Evolutionary conservation across 2,797 vertebrate genomes (phyloP), one percentile per base, ranked within the genome.

Genomic region (Gephyroberyx darwinii): DNA sequence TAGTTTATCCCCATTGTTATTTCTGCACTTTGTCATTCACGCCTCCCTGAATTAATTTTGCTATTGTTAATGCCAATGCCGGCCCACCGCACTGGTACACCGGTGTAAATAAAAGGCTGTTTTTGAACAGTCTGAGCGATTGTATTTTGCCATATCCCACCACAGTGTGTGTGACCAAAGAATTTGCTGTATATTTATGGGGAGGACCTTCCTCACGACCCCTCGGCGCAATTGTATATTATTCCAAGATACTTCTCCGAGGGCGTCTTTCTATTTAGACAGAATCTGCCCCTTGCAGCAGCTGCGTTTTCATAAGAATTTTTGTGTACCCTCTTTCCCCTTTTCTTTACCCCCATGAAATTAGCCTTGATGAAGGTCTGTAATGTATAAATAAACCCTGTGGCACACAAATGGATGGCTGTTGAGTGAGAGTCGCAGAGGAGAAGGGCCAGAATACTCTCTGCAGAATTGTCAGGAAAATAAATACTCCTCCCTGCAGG

Each of bases 361-460:
- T 94, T 94, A 93, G 92, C 86, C 89, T 90, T 93, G 92, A 94
- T 94, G 93, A 94, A 93, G 92, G 91, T 92, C 92, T 89, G 86
- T 88, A 84, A 89, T 85, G 89, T 92, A 93, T 93, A 95, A 95
- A 94, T 94, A 95, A 95, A 94, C 93, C 70, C 72, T 22, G 75
- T 84, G 91, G 92, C 91, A 84, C 81, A 92, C 90, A 93, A 94
- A 94, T 93, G 93, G 93, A 92, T 88, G 89, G 73, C 87, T 92
- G 93, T 90, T 93, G 93, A 94, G 91, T 92, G 93, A 94, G 90
- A 76, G 79, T 90, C 89, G 78, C 54, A 68, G 82, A 87, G 82
- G 80, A 89, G 85, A 92, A 89, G 86, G 88, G 80, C 89, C 90
- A 85, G 90, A 83, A 81, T 88, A 85, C 86, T 86, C 87, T 92